Percentiles rank a stretch among this genome's conserved stretches.
These are phyloP conservation scores for Vandiemenella viatica DNA, from an alignment of 2,888 invertebrate species.

Conservation along the genomic window DNA sequence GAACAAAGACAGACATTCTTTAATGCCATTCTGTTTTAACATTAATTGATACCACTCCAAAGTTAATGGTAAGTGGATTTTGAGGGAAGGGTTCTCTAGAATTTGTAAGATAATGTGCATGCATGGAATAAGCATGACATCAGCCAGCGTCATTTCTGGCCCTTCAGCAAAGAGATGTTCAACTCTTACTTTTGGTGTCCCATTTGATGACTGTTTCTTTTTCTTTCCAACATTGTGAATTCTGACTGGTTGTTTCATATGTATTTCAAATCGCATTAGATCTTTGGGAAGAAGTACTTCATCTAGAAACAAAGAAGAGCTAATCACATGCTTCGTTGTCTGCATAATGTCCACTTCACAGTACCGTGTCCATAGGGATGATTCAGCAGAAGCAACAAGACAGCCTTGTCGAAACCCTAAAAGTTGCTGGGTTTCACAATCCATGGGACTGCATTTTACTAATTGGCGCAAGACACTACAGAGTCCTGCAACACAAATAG, in stretches of 20 bases:
- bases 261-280: slow-evolving; percentile 64
- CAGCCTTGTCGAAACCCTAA: slow-evolving; percentile 70
- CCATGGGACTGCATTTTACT: slow-evolving; percentile 29
- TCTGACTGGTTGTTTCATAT: slow-evolving; percentile 66
- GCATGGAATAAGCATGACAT: slow-evolving; percentile 62
- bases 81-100: slow-evolving; percentile 27
- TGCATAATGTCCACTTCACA: slow-evolving; percentile 68
- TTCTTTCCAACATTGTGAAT: slow-evolving; percentile 74
- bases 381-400: slow-evolving; percentile 66
- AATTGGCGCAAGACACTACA: slow-evolving; percentile 55
- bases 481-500: slow-evolving; percentile 56
- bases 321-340: slow-evolving; percentile 36
- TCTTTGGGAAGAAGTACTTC: slow-evolving; percentile 43
- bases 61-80: slow-evolving; percentile 41
- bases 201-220: slow-evolving; percentile 26
- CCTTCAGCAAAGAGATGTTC: slow-evolving; percentile 73
- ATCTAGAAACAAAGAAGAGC: slow-evolving; percentile 20
- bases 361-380: slow-evolving; percentile 80
- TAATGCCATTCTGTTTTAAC: slow-evolving; percentile 18
- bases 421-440: slow-evolving; percentile 30
- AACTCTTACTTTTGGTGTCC: slow-evolving; percentile 24
- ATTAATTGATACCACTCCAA: slow-evolving; percentile 44
- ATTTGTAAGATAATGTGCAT: slow-evolving; percentile 42
- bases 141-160: slow-evolving; percentile 64
- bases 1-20: slow-evolving; percentile 17